phyloP scores from a whole-genome alignment of 2,113 vertebrate species.

The Tetraodon nigroviridis region DNA sequence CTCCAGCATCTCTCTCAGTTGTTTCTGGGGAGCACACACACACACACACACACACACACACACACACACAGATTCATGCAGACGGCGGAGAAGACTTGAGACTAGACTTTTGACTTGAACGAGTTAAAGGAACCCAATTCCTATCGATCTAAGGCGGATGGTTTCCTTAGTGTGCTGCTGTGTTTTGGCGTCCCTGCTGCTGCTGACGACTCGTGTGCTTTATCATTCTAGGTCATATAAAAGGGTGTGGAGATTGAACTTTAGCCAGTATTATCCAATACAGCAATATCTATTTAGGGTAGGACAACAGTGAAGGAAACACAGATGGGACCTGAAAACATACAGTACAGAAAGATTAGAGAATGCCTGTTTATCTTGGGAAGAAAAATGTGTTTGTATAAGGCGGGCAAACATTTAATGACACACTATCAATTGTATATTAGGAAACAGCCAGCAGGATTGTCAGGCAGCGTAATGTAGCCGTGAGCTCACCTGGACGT shows the following conservation, averaged over 20 bases:
- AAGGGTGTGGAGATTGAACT: conserved; percentile 32
- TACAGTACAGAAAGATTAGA: conserved; percentile 7
- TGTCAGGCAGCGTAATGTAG: neutral
- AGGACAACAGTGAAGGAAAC: conserved; percentile 12
- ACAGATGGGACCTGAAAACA: conserved; percentile 22
- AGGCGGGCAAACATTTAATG: conserved; percentile 8
- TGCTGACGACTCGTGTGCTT: conserved; percentile 4
- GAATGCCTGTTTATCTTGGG: conserved; percentile 27
- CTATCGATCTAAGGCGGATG: neutral
- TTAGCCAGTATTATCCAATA: conserved; percentile 22
- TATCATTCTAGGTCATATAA: conserved; percentile 15
- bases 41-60: neutral
- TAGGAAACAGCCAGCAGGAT: neutral
- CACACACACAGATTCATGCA: conserved; percentile 15
- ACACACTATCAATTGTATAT: neutral
- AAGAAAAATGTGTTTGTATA: conserved; percentile 4
- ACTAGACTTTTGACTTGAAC: neutral
- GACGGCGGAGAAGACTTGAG: neutral
- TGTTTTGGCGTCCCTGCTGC: neutral
- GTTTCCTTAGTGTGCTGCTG: neutral
- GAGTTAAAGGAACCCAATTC: neutral
- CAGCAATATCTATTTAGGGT: neutral
- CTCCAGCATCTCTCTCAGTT: conserved; percentile 72
- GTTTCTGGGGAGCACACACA: conserved; percentile 69
- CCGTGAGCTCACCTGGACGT: conserved; percentile 66